phyloP scores from a whole-genome alignment of 1,140 invertebrate genomes.

The Lycorma delicatula region DNA sequence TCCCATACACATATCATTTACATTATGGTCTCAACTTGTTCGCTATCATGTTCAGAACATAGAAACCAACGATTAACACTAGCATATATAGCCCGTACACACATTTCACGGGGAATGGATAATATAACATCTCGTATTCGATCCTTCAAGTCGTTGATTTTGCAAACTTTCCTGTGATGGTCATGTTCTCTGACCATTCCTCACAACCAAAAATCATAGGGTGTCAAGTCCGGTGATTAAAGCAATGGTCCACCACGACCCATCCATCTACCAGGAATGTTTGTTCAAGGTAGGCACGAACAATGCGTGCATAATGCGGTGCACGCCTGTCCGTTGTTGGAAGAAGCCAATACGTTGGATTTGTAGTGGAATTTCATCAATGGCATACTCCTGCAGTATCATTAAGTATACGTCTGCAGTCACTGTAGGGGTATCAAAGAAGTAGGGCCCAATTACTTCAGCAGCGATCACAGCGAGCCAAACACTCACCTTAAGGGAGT shows the following conservation, averaged over 20 bases:
- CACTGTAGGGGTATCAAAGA: constrained; percentile 8
- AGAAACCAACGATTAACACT: too few relatives aligned
- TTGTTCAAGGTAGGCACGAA: constrained; percentile 18
- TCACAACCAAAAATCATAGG: too few relatives aligned
- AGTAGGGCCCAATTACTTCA: constrained; percentile 18
- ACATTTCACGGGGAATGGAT: too few relatives aligned
- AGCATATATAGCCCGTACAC: too few relatives aligned
- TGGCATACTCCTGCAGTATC: neutral
- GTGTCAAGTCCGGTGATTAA: too few relatives aligned
- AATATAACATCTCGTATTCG: too few relatives aligned
- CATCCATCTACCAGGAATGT: constrained; percentile 24
- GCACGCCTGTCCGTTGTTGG: constrained; percentile 19
- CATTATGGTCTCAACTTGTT: too few relatives aligned
- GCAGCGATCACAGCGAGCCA: constrained; percentile 3
- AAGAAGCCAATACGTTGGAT: constrained; percentile 11
- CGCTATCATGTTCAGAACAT: too few relatives aligned
- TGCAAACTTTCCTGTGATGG: too few relatives aligned
- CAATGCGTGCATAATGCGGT: constrained; percentile 16
- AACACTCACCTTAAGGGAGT: constrained; percentile 1
- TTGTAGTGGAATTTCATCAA: neutral
- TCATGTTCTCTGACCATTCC: too few relatives aligned
- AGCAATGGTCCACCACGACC: constrained; percentile 17
- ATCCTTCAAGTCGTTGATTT: too few relatives aligned
- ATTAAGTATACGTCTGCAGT: neutral
- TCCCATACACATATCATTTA: too few relatives aligned